These are phyloP conservation scores for Hetaerina americana DNA, from an alignment of 1,140 invertebrate genomes.

Conservation along the genomic window DNA sequence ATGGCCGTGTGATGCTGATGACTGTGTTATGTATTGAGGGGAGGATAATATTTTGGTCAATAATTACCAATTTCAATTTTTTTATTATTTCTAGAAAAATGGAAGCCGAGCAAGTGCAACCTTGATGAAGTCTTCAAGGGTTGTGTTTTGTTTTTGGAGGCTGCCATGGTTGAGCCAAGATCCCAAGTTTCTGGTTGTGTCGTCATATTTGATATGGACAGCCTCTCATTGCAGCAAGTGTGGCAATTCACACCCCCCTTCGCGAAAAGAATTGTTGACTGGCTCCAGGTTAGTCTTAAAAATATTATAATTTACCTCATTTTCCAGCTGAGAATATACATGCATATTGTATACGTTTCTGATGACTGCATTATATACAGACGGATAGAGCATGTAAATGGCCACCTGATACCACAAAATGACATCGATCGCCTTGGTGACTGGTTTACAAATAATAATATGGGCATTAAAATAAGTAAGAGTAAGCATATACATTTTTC, in stretches of 20 bases:
- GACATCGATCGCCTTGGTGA: no score
- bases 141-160: constrained; percentile 62
- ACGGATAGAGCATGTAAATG: no score
- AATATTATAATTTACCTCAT: background rate
- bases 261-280: constrained; percentile 67
- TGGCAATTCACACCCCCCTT: constrained; percentile 72
- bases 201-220: constrained; percentile 75
- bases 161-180: constrained; percentile 62
- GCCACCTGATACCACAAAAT: no score
- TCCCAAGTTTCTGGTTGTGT: constrained; percentile 57
- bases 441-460: no score
- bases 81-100: constrained; percentile 46
- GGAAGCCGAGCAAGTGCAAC: constrained; percentile 65
- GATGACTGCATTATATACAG: no score
- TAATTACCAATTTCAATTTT: background rate
- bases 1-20: no score
- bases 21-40: no score
- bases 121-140: constrained; percentile 74
- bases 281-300: constrained; percentile 47
- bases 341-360: no score
- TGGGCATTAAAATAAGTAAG: no score
- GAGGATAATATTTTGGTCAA: background rate
- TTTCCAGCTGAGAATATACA: no score
- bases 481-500: no score
- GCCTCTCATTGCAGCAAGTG: constrained; percentile 59